These are phyloP conservation scores for Okamejei kenojei DNA, from an alignment of 2,797 vertebrate species.

Conservation along the genomic window DNA sequence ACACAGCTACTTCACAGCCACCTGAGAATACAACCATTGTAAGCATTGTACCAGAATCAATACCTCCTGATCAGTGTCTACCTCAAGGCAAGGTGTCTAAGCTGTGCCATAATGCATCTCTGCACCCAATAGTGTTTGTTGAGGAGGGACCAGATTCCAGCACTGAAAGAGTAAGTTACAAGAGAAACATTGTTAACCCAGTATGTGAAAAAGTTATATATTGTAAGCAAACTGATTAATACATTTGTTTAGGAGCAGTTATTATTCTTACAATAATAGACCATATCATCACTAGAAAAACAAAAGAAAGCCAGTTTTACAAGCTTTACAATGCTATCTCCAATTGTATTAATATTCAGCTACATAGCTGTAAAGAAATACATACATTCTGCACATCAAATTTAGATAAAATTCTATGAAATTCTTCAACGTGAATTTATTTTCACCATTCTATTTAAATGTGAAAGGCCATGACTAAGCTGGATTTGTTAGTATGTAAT, in stretches of 20 bases:
- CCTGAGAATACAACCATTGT: constrained; percentile 43
- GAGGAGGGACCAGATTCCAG: constrained; percentile 49
- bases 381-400: background rate
- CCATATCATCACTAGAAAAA: background rate
- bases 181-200: background rate
- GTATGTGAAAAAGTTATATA: background rate
- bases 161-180: constrained; percentile 38
- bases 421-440: background rate
- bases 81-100: constrained; percentile 42
- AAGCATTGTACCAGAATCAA: constrained; percentile 44
- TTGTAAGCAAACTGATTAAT: background rate
- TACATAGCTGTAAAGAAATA: background rate
- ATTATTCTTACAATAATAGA: background rate
- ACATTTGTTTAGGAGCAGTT: constrained; percentile 9
- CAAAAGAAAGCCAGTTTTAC: background rate
- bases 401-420: no score
- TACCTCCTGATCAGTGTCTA: constrained; percentile 43
- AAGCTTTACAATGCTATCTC: background rate
- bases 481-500: background rate
- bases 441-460: background rate
- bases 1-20: constrained; percentile 43
- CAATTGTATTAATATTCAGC: background rate
- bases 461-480: background rate
- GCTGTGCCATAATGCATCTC: constrained; percentile 32
- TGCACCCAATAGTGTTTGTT: constrained; percentile 46